Evolutionary conservation across 2,888 invertebrate species (phyloP), one percentile per base, ranked within the genome.

Genomic region (Cactoblastis cactorum): DNA sequence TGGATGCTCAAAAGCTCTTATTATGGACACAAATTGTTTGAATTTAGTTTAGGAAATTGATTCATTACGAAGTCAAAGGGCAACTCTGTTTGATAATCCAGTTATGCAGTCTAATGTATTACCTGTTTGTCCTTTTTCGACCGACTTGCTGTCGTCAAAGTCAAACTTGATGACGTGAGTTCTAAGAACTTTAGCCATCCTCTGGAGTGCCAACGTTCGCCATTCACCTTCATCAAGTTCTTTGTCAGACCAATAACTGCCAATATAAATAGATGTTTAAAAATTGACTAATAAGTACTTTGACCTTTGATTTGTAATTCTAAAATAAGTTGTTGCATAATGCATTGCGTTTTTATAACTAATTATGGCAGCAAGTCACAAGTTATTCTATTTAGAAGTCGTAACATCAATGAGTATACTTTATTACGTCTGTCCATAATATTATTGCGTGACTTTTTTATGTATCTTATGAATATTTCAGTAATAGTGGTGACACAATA

Each of bases 151-250:
- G 33, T 79, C 71, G 34, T 90, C 88, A 50, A 93, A 77, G 61
- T 93, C 92, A 53, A 94, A 90, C 76, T 93, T 93, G 52, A 94
- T 77, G 8, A 92, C 92, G 67, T 94, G 94, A 1, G 94, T 94
- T 38, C 87, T 85, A 5, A 94, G 81, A 11, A 92, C 83, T 63
- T 90, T 89, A 0, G 85, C 85, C 76, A 94, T 77, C 59, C 92
- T 89, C 53, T 88, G 83, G 14, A 92, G 67, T n/a, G 94, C 86
- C n/a, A 90, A 80, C n/a, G 90, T 83, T 1, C 90, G 84, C 93
- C 93, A 94, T 58, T 90, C 91, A 0, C 75, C 79, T 58, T 86
- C 81, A 9, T 88, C 86, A 8, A 82, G 64, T 51, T 85, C 84
- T 24, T 80, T 81, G 49, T 86, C 83, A 0, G 79, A 78, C 89